These are phyloP conservation scores for Trididemnum clinides DNA, from an alignment of 23 tunicate species.

Conservation along the genomic window DNA sequence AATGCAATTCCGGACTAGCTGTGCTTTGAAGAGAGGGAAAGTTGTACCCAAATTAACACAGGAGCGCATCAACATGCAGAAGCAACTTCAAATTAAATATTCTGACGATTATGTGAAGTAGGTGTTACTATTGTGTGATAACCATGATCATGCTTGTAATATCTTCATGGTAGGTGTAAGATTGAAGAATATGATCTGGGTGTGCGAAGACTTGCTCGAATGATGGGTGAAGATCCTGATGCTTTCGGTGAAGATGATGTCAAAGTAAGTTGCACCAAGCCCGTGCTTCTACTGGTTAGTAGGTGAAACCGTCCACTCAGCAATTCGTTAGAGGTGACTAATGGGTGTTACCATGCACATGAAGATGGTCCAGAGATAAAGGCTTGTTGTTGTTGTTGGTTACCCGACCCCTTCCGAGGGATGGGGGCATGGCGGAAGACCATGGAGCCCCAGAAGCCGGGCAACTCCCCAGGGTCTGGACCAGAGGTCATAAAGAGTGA, in stretches of 20 bases:
- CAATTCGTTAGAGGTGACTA: too few species aligned
- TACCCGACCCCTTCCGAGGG: too few species aligned
- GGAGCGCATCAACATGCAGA: constrained; percentile 32
- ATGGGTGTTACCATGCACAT: too few species aligned
- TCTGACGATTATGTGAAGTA: constrained; percentile 51
- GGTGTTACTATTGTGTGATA: constrained; percentile 11
- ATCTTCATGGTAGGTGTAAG: constrained; percentile 40
- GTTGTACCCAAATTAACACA: neutral
- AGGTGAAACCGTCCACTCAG: too few species aligned
- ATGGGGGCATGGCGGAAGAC: too few species aligned
- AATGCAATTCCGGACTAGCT: neutral
- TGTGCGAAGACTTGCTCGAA: constrained; percentile 62
- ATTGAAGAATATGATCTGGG: constrained; percentile 63
- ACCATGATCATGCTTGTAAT: neutral
- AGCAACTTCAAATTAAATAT: constrained; percentile 35
- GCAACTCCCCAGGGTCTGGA: too few species aligned
- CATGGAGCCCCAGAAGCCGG: too few species aligned
- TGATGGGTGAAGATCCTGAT: constrained; percentile 92
- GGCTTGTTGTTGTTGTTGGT: too few species aligned
- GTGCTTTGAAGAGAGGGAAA: neutral
- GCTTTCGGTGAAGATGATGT: constrained; percentile 63
- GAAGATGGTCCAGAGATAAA: too few species aligned
- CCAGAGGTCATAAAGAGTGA: too few species aligned
- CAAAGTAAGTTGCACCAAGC: constrained; percentile 34
- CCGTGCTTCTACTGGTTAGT: too few species aligned